Evolutionary conservation across 2,113 vertebrate genomes (phyloP), one percentile per base, ranked within the genome.

Genomic region (Hemichromis elongatus): DNA sequence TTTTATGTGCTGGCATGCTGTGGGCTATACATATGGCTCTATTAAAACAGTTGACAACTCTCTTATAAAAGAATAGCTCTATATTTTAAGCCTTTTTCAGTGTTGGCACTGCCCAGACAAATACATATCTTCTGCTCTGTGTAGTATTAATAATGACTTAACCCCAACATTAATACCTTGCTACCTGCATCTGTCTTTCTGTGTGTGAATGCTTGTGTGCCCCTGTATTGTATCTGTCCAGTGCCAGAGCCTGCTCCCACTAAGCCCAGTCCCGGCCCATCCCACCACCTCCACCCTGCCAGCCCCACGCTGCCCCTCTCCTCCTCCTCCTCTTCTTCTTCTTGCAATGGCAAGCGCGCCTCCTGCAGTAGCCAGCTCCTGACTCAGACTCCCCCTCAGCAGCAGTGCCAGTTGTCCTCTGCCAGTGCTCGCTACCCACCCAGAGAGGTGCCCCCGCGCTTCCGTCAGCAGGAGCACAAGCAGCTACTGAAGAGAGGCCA

Each of bases 401-500:
- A 96, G 54, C 96, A 88, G 92, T 93, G 92, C 93, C 93, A 90
- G 89, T 91, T 88, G 90, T 93, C 95, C 88, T 93, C 97, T 88
- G 96, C 92, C 92, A 92, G 97, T 53, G 95, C 97, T 96, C 97
- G 97, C 91, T 98, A 98, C 96, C 97, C 98, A 92, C 97, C 97
- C 92, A 97, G 98, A 45, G 98, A 99, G 97, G 97, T 99, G 95
- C 98, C 98, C 91, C 98, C 98, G 10, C 98, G 98, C 96, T 99
- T 99, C 96, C 97, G 98, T 95, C 98, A 99, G 96, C 98, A 98
- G 95, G 98, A 99, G 96, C 97, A 99, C 96, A 99, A 98, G 97
- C 98, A 99, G 97, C 97, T 99, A 87, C 94, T 99, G 96, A 99
- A 98, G 95, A 97, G 98, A 96, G 98, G 98, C 53, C 98, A 99